Percentiles rank a stretch among this genome's conserved stretches.
These are phyloP conservation scores for Drosophila quadrilineata DNA, from an alignment of 1,140 invertebrate species.

Conservation along the genomic window DNA sequence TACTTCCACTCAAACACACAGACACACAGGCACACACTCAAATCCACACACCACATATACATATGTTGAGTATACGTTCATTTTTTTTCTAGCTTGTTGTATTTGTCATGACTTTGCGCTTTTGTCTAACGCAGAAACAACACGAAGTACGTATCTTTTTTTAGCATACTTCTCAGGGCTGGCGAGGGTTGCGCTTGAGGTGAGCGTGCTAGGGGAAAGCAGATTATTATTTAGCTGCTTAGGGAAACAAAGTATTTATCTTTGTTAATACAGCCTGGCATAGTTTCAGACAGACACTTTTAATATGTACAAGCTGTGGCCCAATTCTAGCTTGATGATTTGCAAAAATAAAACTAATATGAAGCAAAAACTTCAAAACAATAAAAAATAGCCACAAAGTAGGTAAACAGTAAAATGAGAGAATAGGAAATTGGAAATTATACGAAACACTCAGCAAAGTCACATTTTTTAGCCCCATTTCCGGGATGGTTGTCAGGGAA, in stretches of 20 bases:
- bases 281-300: background rate
- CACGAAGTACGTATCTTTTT: slow-evolving; percentile 36
- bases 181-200: background rate
- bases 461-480: too few relatives aligned
- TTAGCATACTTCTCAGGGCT: background rate
- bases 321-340: slow-evolving; percentile 13
- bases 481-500: background rate
- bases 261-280: slow-evolving; percentile 13
- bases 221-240: slow-evolving; percentile 56
- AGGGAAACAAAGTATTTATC: slow-evolving; percentile 26
- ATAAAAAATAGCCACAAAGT: too few relatives aligned
- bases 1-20: slow-evolving; percentile 38
- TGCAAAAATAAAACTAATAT: background rate
- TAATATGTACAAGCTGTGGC: background rate
- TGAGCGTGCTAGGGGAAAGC: background rate
- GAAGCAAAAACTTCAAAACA: background rate
- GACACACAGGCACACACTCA: slow-evolving; percentile 8
- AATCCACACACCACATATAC: slow-evolving; percentile 14
- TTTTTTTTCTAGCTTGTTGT: background rate
- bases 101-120: slow-evolving; percentile 67
- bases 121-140: slow-evolving; percentile 32
- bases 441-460: background rate
- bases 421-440: slow-evolving; percentile 3
- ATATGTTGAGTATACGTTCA: slow-evolving; percentile 20
- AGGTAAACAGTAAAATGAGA: too few relatives aligned